Evolutionary conservation across 2,113 vertebrate species (phyloP), one percentile per base, ranked within the genome.

Genomic region (Lophochroa leadbeateri): DNA sequence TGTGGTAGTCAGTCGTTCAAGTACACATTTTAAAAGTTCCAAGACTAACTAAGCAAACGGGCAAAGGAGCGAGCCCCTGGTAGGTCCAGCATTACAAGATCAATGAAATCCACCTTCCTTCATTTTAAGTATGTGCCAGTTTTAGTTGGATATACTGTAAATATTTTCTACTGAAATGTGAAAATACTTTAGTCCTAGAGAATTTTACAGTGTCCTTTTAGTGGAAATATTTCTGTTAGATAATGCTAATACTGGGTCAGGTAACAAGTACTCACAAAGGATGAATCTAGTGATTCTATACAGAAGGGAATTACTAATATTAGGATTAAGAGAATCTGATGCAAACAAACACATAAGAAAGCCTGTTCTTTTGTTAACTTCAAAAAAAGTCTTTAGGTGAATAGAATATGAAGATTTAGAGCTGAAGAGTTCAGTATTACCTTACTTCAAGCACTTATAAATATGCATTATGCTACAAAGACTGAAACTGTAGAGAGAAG

Each of bases 381-480:
- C 61, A 69, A 53, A 76, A 95, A 16, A 35, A 80, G 35, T 74
- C 83, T 89, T 49, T 52, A 63, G 31, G 70, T 86, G 81, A 91
- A 82, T 33, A 14, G 28, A 61, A 3, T 17, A 43, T 46, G 86
- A 85, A 89, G 80, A 85, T 85, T 87, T 85, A 91, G 65, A 82
- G 83, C 86, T 89, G 70, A 65, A 78, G 31, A 91, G 44, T 92
- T 94, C 81, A 91, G 3, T 87, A 65, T 49, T 46, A 13, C 52
- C 63, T 91, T 55, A 69, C 65, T 94, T 69, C 17, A 87, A 94
- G 70, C 69, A 49, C 58, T 94, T 84, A 87, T 23, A 91, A 94
- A 86, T 89, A 80, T 76, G 65, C 52, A 76, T 28, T 4, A 17
- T 58, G 47, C 67, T 58, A 14, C 69, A 55, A 86, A 85, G 70